A percentile compares a stretch with the other conserved stretches of the same genome.
Conservation (phyloP, 2,888 invertebrate species). For the Eristalinus sepulchralis region DNA sequence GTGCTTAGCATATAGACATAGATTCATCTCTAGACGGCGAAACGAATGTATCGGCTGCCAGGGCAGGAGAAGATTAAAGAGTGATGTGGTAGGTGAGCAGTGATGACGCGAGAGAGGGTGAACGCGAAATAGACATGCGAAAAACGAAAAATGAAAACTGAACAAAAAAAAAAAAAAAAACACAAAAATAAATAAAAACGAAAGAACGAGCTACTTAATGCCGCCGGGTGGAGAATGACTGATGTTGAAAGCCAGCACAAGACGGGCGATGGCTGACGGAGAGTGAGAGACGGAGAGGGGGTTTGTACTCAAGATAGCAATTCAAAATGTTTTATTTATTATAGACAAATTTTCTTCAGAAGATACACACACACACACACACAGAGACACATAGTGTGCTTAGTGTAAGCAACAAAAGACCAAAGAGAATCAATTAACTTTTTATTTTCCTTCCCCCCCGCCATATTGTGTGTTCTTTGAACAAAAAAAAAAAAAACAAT, state of each 20-base stretch:
- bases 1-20: background rate
- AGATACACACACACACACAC: background rate
- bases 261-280: background rate
- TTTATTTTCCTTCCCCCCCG: background rate
- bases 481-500: no score
- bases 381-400: no score
- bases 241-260: background rate
- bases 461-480: no score
- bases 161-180: no score
- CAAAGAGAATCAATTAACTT: constrained; percentile 1
- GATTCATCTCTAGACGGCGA: background rate
- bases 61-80: background rate
- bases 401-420: background rate
- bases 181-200: background rate
- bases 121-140: background rate
- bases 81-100: background rate
- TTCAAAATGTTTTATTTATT: background rate
- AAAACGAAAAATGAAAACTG: no score
- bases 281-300: background rate
- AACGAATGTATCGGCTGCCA: no score
- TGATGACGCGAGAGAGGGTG: background rate
- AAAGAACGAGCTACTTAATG: background rate
- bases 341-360: background rate
- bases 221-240: background rate
- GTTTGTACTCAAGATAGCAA: background rate